Conservation (phyloP, 2,113 vertebrate genomes). For the Uropsilus gracilis region DNA sequence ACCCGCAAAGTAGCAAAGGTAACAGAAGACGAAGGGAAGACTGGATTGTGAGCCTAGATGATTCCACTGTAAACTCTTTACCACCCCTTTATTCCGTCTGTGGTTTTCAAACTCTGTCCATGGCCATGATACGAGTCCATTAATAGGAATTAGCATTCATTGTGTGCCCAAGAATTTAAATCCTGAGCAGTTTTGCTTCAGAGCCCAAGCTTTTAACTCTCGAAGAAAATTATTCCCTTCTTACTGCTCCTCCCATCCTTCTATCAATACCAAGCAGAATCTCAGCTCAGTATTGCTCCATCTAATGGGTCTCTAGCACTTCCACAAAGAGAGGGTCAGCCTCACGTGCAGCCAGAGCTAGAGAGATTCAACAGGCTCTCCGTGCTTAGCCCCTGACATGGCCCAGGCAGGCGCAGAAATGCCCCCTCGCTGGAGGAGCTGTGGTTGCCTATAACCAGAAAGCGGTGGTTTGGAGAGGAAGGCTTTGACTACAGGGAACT, state of each 20-base stretch:
- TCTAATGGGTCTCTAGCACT: not conserved
- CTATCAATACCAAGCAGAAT: not conserved
- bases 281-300: not conserved
- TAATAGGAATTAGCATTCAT: not conserved
- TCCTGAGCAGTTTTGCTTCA: conserved; percentile 31
- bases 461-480: not conserved
- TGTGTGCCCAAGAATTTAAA: conserved; percentile 18
- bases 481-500: not conserved
- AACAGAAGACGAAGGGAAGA: not conserved
- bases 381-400: not conserved
- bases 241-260: conserved; percentile 16
- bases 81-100: not conserved
- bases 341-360: not conserved
- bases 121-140: not conserved
- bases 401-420: not conserved
- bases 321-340: not conserved
- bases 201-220: conserved; percentile 44
- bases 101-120: not conserved
- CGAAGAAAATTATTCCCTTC: not conserved
- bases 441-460: not conserved
- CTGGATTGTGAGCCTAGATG: not conserved
- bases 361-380: not conserved
- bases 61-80: not conserved
- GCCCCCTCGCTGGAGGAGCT: not conserved
- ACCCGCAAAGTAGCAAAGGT: not conserved